These are phyloP conservation scores for Drosophila niveifrons DNA, from an alignment of 2,888 invertebrate genomes.

Conservation along the genomic window DNA sequence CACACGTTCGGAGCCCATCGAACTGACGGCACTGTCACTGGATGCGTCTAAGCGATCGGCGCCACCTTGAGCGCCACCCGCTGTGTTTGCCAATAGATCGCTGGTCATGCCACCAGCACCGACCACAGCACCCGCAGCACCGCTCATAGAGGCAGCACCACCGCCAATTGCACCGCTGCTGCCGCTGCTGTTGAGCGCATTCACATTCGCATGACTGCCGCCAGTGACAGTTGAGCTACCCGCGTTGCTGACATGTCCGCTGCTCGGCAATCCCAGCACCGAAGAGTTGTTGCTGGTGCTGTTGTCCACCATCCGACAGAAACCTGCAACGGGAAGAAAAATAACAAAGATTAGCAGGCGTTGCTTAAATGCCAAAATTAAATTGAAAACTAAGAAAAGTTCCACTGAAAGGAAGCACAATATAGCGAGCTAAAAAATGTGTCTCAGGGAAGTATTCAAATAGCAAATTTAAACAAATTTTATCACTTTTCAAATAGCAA, in stretches of 20 bases:
- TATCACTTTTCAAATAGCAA: too few species aligned
- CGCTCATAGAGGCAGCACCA: constrained; percentile 60
- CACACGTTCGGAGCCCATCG: constrained; percentile 96
- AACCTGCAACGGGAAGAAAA: constrained; percentile 87
- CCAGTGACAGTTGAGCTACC: constrained; percentile 62
- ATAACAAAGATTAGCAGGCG: not conserved
- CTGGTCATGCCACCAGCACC: constrained; percentile 81
- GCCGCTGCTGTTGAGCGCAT: constrained; percentile 34
- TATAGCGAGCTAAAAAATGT: too few species aligned
- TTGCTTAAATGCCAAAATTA: not conserved
- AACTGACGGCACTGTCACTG: constrained; percentile 96
- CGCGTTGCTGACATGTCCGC: constrained; percentile 77
- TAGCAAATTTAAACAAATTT: too few species aligned
- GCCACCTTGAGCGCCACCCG: constrained; percentile 85
- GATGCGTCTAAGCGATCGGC: constrained; percentile 93
- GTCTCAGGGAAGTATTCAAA: too few species aligned
- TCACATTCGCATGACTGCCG: constrained; percentile 62
- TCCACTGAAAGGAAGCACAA: too few species aligned
- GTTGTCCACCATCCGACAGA: constrained; percentile 93
- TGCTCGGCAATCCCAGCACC: constrained; percentile 78
- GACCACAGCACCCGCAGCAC: constrained; percentile 72
- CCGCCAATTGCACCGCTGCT: constrained; percentile 38
- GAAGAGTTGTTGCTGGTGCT: constrained; percentile 85
- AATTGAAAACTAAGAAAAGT: not conserved
- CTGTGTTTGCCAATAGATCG: constrained; percentile 73